Conservation (phyloP, 2,797 vertebrate genomes). For the Psittacula echo region DNA sequence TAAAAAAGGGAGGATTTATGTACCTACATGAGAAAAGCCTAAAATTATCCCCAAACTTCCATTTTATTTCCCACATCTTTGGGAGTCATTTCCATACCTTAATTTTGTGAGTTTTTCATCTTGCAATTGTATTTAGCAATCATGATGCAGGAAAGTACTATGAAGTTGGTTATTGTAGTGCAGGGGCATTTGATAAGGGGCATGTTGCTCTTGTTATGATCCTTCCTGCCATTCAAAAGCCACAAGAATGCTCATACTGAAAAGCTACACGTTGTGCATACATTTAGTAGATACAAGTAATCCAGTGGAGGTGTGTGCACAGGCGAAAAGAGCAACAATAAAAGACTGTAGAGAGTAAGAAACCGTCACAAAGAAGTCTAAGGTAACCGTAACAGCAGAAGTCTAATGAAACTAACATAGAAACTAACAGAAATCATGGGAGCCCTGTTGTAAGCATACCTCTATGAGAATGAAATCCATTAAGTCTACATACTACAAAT, state of each 20-base stretch:
- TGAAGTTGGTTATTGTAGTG: background rate
- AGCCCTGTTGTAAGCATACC: background rate
- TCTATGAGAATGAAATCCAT: background rate
- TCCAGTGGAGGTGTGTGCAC: too few species aligned
- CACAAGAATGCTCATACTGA: background rate
- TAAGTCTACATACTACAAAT: background rate
- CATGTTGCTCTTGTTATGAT: fast-evolving
- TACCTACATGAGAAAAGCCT: background rate
- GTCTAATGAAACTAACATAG: background rate
- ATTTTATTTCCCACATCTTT: background rate
- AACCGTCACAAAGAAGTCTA: background rate
- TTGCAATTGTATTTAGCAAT: background rate
- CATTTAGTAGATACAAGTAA: background rate
- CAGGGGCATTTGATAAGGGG: background rate
- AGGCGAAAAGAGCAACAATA: background rate
- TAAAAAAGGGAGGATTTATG: background rate
- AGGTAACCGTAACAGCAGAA: background rate
- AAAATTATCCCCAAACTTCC: background rate
- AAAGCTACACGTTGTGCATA: background rate
- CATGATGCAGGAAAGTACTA: background rate
- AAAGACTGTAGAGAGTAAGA: background rate
- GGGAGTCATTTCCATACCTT: background rate
- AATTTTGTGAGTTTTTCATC: background rate
- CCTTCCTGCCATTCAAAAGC: background rate
- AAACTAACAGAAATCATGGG: background rate